These are phyloP conservation scores for Pteronotus mesoamericanus DNA, from an alignment of 2,797 vertebrate genomes.

Conservation along the genomic window DNA sequence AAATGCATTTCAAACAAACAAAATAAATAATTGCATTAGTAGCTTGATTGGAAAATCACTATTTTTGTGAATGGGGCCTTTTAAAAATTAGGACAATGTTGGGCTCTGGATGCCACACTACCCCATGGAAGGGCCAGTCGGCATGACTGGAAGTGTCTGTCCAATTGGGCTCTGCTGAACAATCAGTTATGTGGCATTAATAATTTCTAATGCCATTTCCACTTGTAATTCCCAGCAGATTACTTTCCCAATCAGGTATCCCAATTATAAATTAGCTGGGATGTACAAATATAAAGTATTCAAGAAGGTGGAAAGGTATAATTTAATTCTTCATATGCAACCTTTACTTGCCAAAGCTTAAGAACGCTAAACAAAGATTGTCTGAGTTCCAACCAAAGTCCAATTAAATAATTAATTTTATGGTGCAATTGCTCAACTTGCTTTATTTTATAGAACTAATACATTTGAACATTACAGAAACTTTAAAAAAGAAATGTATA, in stretches of 20 bases:
- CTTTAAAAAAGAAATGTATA: background rate
- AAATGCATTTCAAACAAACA: background rate
- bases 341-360: background rate
- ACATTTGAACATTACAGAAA: background rate
- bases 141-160: background rate
- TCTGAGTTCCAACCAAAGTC: background rate
- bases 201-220: background rate
- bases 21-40: background rate
- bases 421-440: background rate
- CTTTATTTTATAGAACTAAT: background rate
- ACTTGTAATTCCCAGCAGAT: background rate
- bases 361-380: background rate
- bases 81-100: background rate
- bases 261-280: background rate
- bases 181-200: background rate
- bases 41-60: background rate
- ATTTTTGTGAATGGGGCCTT: background rate
- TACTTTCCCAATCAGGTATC: background rate
- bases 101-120: background rate
- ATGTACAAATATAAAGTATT: background rate
- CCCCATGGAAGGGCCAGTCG: background rate
- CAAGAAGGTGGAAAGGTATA: background rate
- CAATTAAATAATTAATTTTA: background rate
- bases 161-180: background rate
- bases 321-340: background rate